Percentiles rank a stretch among this genome's conserved stretches.
Evolutionary conservation across 2,113 vertebrate species (phyloP).

Genomic region (Psittacara wagleri): DNA sequence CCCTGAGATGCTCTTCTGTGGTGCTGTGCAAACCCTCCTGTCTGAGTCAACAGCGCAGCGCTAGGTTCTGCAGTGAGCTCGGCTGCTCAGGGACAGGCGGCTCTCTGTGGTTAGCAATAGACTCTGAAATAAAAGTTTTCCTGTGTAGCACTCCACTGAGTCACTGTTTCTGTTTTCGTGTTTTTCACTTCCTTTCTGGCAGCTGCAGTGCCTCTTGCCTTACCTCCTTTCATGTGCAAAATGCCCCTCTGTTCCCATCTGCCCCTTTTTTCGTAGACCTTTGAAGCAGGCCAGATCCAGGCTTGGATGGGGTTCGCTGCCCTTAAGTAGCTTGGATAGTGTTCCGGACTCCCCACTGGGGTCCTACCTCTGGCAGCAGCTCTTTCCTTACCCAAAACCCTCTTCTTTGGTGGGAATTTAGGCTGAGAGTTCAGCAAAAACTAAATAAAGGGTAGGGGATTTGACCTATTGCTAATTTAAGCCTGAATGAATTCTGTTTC

Average conservation of each 20-base stretch:
- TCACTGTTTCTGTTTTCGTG: conserved; percentile 14
- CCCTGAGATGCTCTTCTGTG: not conserved
- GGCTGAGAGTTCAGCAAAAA: not conserved
- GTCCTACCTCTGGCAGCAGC: not conserved
- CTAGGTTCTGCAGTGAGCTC: not conserved
- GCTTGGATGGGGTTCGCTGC: not conserved
- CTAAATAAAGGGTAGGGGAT: not conserved
- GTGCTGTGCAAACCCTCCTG: not conserved
- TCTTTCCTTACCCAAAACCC: not conserved
- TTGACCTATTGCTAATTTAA: not conserved
- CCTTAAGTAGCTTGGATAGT: not conserved
- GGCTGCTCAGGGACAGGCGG: not conserved
- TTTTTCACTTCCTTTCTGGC: conserved; percentile 5
- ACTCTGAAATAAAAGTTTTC: not conserved
- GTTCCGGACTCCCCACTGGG: not conserved
- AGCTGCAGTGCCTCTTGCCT: not conserved
- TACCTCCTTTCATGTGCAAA: not conserved
- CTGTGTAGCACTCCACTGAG: not conserved
- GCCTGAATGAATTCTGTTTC: not conserved
- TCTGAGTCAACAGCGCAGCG: not conserved
- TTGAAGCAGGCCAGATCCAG: not conserved
- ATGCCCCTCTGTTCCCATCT: not conserved
- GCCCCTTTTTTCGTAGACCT: not conserved
- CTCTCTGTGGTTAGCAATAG: not conserved
- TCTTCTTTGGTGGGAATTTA: not conserved